Evolutionary conservation across 2,797 vertebrate genomes (phyloP), one percentile per base, ranked within the genome.

Genomic region (Salarias fasciatus): DNA sequence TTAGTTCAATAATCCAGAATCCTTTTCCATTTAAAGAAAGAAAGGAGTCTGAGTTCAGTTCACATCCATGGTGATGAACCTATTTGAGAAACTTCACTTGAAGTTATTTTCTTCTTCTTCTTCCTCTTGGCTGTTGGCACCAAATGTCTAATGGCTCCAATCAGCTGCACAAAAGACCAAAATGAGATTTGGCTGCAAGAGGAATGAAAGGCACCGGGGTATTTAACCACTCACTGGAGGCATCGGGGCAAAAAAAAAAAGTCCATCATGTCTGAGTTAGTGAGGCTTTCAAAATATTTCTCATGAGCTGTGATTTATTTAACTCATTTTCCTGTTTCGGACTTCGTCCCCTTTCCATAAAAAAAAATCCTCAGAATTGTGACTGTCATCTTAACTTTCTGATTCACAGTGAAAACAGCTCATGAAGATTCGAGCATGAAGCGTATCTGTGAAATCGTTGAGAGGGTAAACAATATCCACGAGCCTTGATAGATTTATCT

Each of bases 61-160:
- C 15, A 50, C 29, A 47, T 47, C 38, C 5, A 14, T 53, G 3
- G 7, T 42, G 18, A 13, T 3, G 7, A 44, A 14, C 47, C 40
- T 6, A 30, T 2, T 29, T 35, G 45, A 15, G 9, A 60, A 28
- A 9, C 33, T 35, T 9, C 33, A 35, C 33, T 9, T 35, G 1
- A 31, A n/a, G n/a, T 41, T 30, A 24, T 24, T 62, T 69, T 74
- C 56, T 50, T 9, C 46, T 55, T n/a, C n/a, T n/a, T n/a, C n/a
- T n/a, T n/a, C n/a, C n/a, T n/a, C n/a, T n/a, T 55, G 40, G 14
- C 12, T 2, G 38, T 51, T 9, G 11, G 14, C 28, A 38, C 11
- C 47, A 6, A 10, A 1, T 9, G 55, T 52, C 36, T 30, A 54
- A 14, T 29, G 24, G 18, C 42, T 45, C 28, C 13, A 33, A 42